Evolutionary conservation across 2,797 vertebrate species (phyloP), one percentile per base, ranked within the genome.

Genomic region (Enteromius paludinosus): DNA sequence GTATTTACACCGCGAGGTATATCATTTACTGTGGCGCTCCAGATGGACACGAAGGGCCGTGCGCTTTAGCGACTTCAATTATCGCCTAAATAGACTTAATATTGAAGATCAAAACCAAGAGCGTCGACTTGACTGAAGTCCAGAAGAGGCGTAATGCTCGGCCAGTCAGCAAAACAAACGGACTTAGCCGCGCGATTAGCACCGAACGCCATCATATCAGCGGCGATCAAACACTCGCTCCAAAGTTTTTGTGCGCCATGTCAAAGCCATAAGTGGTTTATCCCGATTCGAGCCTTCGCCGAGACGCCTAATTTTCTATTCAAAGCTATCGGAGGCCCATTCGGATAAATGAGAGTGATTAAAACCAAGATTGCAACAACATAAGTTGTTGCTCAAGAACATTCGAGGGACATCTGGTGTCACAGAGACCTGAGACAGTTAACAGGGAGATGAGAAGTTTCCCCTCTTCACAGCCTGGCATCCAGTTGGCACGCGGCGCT

Each of bases 261-360:
- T 92, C 88, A 83, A 81, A 91, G 88, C 93, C 93, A 93, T 88
- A 86, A 92, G 89, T 86, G 92, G 94, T 94, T 94, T 93, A 92
- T 91, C 90, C 90, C 92, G 93, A 93, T 93, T 93, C 92, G 83
- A 86, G 91, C 90, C 91, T 92, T 92, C 93, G 92, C 92, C 88
- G 81, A 91, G 93, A 91, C 8, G 89, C 92, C 92, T 93, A 93
- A 94, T 94, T 95, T 94, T 89, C 91, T 92, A 94, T 94, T 94
- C 93, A 94, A 91, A 77, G 88, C 88, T 90, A 91, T 93, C 91
- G 90, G 94, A 92, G 90, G 90, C 91, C 92, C 91, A 90, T 90
- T 83, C 84, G 88, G 91, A 88, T 94, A 94, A 95, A 94, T 94
- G 94, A 93, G 92, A 90, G 89, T 94, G 93, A 95, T 95, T 94